Base-by-base conservation (phyloP, 2,113 vertebrate genomes). In the Saccopteryx leptura region DNA sequence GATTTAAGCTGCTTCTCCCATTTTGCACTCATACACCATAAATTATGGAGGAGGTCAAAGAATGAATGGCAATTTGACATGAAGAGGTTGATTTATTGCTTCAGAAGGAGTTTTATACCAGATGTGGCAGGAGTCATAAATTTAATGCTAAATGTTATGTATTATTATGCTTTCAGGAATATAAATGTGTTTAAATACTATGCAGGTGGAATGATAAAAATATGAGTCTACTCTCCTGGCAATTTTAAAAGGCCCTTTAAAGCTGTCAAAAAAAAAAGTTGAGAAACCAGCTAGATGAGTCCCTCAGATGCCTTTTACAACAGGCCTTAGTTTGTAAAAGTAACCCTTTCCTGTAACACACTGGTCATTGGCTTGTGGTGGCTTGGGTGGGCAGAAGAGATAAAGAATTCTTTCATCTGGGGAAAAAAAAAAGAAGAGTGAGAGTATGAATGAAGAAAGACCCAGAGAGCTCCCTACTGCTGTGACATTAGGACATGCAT, bases 11-110 rank as follows among this genome's bases (percentile, higher is more conserved):
- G 66, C 54, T 96, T 97, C 88, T 91, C 78, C 21, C 91, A 95
- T 98, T 98, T 89, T 91, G 95, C 63, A 91, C 82, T 97, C 80
- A 94, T 60, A 74, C 98, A 89, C 95, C 79, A 46, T 96, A 96
- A 98, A 93, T 97, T 96, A 98, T 75, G 33, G 79, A 97, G 96
- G 65, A 97, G 96, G 96, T 97, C 97, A 97, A 90, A 94, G 90
- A 95, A 98, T 97, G 97, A 97, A 96, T 97, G 96, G 96, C 97
- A 97, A 95, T 97, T 95, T 97, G 97, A 97, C 96, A 98, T 79
- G 94, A 95, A 98, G 95, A 90, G 88, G 96, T 96, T 96, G 95
- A 97, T 97, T 96, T 97, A 97, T 97, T 97, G 96, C 97, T 98
- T 98, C 95, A 96, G 95, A 96, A 90, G 96, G 93, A 97, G 86